phyloP scores from a whole-genome alignment of 2,113 vertebrate genomes.

The Herpetotheres cachinnans region DNA sequence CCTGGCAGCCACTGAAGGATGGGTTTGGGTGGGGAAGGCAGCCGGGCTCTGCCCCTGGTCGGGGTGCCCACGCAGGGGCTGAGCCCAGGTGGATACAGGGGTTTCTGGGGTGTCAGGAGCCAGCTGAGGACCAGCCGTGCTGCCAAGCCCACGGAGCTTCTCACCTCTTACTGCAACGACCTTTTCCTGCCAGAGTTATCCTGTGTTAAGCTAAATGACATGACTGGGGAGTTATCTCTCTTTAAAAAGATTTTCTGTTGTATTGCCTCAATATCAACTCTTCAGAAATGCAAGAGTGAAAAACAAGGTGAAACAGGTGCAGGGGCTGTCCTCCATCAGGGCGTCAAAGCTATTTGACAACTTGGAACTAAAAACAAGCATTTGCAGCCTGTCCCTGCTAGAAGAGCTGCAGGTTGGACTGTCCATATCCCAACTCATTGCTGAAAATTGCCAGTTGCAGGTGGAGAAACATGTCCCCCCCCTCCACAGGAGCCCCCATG shows the following conservation, averaged over 20 bases:
- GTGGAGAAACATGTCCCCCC: accelerated
- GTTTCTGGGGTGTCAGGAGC: neutral
- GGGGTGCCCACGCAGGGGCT: neutral
- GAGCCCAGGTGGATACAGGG: neutral
- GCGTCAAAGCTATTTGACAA: neutral
- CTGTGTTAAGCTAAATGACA: neutral
- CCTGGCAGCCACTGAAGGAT: neutral
- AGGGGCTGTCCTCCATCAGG: neutral
- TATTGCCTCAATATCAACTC: neutral
- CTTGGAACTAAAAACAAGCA: neutral
- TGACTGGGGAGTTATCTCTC: accelerated
- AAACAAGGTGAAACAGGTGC: accelerated
- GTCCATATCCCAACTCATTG: neutral
- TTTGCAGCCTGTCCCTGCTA: neutral
- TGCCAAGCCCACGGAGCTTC: accelerated
- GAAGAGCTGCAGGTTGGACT: neutral
- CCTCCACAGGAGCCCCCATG: neutral
- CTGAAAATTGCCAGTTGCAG: neutral
- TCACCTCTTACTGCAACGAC: accelerated
- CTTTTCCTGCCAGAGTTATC: neutral
- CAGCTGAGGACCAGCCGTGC: accelerated
- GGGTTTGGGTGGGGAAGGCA: neutral
- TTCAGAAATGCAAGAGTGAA: neutral
- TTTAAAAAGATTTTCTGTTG: neutral
- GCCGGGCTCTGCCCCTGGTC: neutral